Evolutionary conservation across 2,888 invertebrate species (phyloP), one percentile per base, ranked within the genome.

Genomic region (Ophion slaviceki): DNA sequence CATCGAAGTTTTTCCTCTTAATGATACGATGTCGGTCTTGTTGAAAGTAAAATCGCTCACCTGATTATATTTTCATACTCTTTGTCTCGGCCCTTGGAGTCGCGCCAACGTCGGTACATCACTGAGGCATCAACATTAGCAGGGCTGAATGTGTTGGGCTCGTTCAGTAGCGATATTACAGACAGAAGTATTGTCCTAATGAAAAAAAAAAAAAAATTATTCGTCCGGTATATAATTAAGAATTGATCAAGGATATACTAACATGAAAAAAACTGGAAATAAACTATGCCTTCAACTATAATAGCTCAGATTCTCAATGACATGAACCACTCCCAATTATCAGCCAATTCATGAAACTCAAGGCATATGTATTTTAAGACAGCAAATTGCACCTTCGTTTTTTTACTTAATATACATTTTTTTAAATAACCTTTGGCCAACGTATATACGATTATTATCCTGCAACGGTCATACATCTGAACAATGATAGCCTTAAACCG

Each of bases 101-200:
- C 99, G 92, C 98, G 97, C 99, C 99, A 99, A 94, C 99, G 97
- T 92, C 99, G 96, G 94, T 99, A 99, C 99, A 99, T 99, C 84
- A 99, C 99, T 81, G 99, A 99, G 64, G 99, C 99, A 95, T 99
- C 99, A 40, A 99, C 99, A 94, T 99, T 99, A 89, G 99, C 99
- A 70, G 99, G 99, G 92, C 99, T 99, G 95, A 97, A 99, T 88
- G 99, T 99, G 95, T 99, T 99, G 88, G 99, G 99, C 95, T 99
- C 99, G 95, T 99, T 99, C 92, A 99, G 96, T 88, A 99, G 96
- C 20, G 99, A 99, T 93, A 99, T 99, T 90, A 99, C 99, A 87
- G 99, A 99, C 86, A 99, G 96, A 89, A 99, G 96, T 92, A 99
- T 99, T 76, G 99, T 99, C 94, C 99, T 95, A 64, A 81, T 62